Base-by-base conservation (phyloP, 2,113 vertebrate species). In the Tachysurus fulvidraco region DNA sequence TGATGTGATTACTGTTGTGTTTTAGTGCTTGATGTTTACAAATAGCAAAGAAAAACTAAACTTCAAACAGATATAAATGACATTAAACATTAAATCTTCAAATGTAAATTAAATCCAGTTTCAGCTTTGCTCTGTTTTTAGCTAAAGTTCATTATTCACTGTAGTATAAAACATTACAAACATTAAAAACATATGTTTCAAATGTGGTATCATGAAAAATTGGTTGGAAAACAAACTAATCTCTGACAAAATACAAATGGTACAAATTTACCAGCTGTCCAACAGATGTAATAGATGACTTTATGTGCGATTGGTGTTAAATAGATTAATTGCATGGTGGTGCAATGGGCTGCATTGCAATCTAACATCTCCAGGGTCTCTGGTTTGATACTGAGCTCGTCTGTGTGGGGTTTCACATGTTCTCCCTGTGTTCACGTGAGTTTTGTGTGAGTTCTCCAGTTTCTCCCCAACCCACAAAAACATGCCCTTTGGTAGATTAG, bases 1-100 rank as follows among this genome's bases (percentile, higher is more conserved):
- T 85, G 83, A 83, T 84, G 74, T 86, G 62, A 86, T 87, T 88
- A 86, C 81, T 83, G 80, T 65, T 82, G 87, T 82, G 78, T 87
- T 71, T 41, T 88, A 30, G 60, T 78, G n/a, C 30, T 65, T 46
- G n/a, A 69, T 69, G 65, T 76, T 84, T 57, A 85, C 36, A 87
- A 82, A 62, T 76, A 82, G 64, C 57, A 54, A 52, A 59, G 78
- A 81, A n/a, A 23, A 55, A 57, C 36, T 83, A 64, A 62, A 69
- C 17, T 14, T 30, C 16, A 82, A 54, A n/a, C n/a, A 85, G 50
- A 14, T 62, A 85, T 77, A 62, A 76, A 46, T 46, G 16, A 30
- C 71, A 52, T 85, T 84, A 84, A 14, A 74, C 23, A 59, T 36
- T 36, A 41, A 69, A 67, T 30, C 13, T 69, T 2, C 5, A 50